Conservation (phyloP, 2,888 invertebrate genomes). For the Nymphalis c-album region DNA sequence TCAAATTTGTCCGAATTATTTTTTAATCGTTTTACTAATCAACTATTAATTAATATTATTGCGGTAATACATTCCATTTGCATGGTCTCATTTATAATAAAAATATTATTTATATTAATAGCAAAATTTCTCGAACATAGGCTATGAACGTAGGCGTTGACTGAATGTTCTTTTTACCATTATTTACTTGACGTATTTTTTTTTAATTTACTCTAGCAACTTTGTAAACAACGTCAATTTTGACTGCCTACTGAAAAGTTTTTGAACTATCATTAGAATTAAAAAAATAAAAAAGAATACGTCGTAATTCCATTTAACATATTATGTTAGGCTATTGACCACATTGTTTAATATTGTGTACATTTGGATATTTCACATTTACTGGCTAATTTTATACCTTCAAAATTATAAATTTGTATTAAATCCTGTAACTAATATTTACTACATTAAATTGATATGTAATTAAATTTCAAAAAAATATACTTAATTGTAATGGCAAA, state of each 20-base stretch:
- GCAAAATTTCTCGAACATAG: too few relatives aligned
- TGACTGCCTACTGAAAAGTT: conserved; percentile 20
- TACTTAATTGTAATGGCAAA: too few relatives aligned
- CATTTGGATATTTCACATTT: too few relatives aligned
- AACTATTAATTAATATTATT: not conserved
- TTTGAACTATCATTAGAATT: not conserved
- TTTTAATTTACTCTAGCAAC: not conserved
- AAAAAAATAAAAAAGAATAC: not conserved
- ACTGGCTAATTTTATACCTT: too few relatives aligned
- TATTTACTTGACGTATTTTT: not conserved
- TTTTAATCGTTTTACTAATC: not conserved
- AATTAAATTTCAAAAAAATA: too few relatives aligned
- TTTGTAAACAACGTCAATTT: conserved; percentile 21
- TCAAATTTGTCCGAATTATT: not conserved
- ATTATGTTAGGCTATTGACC: too few relatives aligned
- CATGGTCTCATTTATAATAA: not conserved
- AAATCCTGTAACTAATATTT: too few relatives aligned
- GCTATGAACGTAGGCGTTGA: too few relatives aligned
- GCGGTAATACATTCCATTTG: conserved; percentile 1
- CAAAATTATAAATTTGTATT: too few relatives aligned
- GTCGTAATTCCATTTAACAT: not conserved
- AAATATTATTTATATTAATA: too few relatives aligned
- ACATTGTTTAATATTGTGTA: too few relatives aligned
- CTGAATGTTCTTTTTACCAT: not conserved
- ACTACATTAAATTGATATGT: too few relatives aligned